phyloP scores from a whole-genome alignment of 2,888 invertebrate species.

The Zootermopsis nevadensis region DNA sequence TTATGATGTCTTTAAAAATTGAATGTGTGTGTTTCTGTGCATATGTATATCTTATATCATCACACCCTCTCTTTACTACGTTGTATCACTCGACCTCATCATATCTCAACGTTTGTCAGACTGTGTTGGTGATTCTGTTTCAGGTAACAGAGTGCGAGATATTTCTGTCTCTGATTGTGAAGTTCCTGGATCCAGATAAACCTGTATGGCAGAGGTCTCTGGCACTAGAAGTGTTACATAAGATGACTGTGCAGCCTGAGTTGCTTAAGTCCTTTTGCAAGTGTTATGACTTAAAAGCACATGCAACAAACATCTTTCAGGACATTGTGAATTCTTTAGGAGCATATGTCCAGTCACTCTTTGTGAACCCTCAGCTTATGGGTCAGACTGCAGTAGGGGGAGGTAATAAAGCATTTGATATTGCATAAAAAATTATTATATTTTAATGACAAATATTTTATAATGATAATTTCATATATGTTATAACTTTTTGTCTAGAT shows the following conservation, averaged over 20 bases:
- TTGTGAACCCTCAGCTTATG: slow-evolving; percentile 78
- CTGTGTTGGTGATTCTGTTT: slow-evolving; percentile 53
- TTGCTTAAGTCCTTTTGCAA: slow-evolving; percentile 91
- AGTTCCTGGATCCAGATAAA: slow-evolving; percentile 97
- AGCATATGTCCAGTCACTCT: slow-evolving; percentile 92
- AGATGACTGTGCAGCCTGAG: slow-evolving; percentile 90
- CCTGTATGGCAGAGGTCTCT: slow-evolving; percentile 96
- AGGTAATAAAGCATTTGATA: neutral
- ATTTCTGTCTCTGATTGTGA: slow-evolving; percentile 94
- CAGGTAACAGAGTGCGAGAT: slow-evolving; percentile 98
- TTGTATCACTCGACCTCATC: no score
- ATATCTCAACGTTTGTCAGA: no score
- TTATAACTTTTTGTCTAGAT: neutral
- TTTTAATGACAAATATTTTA: no score
- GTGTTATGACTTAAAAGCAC: slow-evolving; percentile 95
- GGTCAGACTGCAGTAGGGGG: slow-evolving; percentile 64
- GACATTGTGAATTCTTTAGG: slow-evolving; percentile 95
- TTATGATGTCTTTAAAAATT: no score
- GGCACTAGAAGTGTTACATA: slow-evolving; percentile 95
- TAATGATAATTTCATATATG: slow-evolving; percentile 52
- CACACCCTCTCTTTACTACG: no score
- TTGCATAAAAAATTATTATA: no score
- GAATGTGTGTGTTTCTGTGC: no score
- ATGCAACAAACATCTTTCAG: slow-evolving; percentile 92
- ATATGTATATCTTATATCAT: no score